These are phyloP conservation scores for Galeopsomyia nigrocyanea DNA, from an alignment of 2,888 invertebrate species.

Conservation along the genomic window DNA sequence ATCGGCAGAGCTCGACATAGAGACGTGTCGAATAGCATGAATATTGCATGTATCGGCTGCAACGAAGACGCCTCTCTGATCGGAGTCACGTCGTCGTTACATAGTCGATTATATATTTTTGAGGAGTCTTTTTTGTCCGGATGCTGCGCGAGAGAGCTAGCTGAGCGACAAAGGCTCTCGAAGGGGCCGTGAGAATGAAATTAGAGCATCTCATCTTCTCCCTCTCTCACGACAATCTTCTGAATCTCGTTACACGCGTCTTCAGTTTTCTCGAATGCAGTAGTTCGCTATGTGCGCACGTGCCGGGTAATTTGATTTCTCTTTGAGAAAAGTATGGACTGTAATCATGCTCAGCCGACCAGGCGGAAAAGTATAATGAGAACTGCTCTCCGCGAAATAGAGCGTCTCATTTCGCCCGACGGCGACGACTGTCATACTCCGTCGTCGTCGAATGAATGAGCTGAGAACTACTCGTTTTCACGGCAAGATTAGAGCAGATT, in stretches of 20 bases:
- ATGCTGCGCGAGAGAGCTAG: background rate
- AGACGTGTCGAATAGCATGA: background rate
- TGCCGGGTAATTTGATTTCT: constrained; percentile 6
- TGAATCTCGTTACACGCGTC: no score
- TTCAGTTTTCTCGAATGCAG: constrained; percentile 5
- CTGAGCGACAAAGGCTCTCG: background rate
- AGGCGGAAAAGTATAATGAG: no score
- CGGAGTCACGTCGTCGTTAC: background rate
- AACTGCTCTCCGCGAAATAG: no score
- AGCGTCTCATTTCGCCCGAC: no score
- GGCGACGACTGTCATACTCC: no score
- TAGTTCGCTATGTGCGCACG: no score
- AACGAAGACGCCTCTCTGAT: constrained; percentile 31
- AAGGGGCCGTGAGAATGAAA: constrained; percentile 14
- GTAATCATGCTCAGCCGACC: no score
- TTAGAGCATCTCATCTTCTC: constrained; percentile 10
- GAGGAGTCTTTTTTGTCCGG: no score
- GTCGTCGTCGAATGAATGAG: no score
- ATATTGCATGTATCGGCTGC: no score
- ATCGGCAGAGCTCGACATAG: background rate
- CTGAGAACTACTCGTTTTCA: no score
- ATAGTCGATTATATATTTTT: constrained; percentile 37
- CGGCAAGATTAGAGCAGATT: no score
- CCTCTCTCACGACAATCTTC: background rate
- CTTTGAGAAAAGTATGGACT: constrained; percentile 10